Evolutionary conservation across 2,113 vertebrate species (phyloP).

Genomic region (Centrocercus urophasianus): DNA sequence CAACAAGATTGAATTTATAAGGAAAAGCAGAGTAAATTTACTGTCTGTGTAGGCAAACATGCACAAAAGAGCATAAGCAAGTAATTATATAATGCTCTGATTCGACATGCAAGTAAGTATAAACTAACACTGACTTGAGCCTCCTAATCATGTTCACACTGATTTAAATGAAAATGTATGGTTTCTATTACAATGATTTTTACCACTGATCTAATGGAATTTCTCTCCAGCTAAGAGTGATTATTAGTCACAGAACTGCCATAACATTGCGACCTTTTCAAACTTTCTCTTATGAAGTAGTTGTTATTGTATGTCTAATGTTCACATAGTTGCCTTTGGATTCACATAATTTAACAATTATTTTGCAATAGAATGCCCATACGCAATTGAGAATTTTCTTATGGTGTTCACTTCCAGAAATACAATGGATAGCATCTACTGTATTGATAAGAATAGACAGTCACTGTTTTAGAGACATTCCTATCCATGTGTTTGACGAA

Average conservation of each 20-base stretch:
- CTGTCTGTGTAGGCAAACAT: constrained; percentile 43
- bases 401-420: neutral
- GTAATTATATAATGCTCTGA: constrained; percentile 69
- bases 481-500: neutral
- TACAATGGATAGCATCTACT: neutral
- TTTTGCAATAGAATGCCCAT: constrained; percentile 12
- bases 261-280: constrained; percentile 49
- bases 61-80: constrained; percentile 60
- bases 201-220: constrained; percentile 68
- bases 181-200: constrained; percentile 66
- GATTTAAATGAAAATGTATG: constrained; percentile 67
- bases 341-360: constrained; percentile 37
- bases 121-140: constrained; percentile 69
- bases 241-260: constrained; percentile 66
- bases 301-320: constrained; percentile 27
- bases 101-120: constrained; percentile 69
- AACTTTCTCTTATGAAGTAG: constrained; percentile 34
- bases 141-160: constrained; percentile 70
- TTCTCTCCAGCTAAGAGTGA: constrained; percentile 64
- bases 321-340: constrained; percentile 34
- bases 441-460: neutral
- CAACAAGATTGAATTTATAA: constrained; percentile 33
- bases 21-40: constrained; percentile 47
- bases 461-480: neutral
- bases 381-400: constrained; percentile 19